A percentile compares a stretch with the other conserved stretches of the same genome.
Conservation (phyloP, 1,140 invertebrate genomes). For the Bombus polaris region DNA sequence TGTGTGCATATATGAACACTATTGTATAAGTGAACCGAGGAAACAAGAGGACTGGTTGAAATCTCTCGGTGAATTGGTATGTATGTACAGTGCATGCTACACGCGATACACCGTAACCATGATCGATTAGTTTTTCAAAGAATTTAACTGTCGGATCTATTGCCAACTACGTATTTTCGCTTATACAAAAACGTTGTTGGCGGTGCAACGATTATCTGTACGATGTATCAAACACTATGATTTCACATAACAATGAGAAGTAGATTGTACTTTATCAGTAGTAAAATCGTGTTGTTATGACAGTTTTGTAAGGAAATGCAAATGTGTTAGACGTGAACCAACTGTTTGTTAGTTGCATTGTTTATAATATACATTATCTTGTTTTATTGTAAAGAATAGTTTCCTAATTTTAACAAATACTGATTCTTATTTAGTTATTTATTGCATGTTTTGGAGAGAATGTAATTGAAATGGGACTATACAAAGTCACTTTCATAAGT, state of each 20-base stretch:
- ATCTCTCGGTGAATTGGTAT: slow-evolving; percentile 37
- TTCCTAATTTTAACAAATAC: neutral
- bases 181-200: neutral
- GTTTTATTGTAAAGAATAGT: neutral
- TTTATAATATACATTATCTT: neutral
- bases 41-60: slow-evolving; percentile 36
- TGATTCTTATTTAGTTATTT: neutral
- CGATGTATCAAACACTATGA: neutral
- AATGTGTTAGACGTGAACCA: neutral
- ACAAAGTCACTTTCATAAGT: neutral
- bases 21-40: slow-evolving; percentile 16
- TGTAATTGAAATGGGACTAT: neutral
- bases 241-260: slow-evolving; percentile 16
- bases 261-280: neutral
- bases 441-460: too few relatives aligned
- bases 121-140: slow-evolving; percentile 35
- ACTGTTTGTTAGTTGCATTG: neutral
- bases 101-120: slow-evolving; percentile 21
- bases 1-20: slow-evolving; percentile 19
- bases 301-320: too few relatives aligned
- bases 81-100: slow-evolving; percentile 34
- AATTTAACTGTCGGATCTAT: slow-evolving; percentile 30
- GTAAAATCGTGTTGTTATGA: neutral
- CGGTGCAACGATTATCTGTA: neutral
- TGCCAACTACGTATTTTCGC: slow-evolving; percentile 24